Conservation (phyloP, 2,113 vertebrate species). For the Prochilodus magdalenae region DNA sequence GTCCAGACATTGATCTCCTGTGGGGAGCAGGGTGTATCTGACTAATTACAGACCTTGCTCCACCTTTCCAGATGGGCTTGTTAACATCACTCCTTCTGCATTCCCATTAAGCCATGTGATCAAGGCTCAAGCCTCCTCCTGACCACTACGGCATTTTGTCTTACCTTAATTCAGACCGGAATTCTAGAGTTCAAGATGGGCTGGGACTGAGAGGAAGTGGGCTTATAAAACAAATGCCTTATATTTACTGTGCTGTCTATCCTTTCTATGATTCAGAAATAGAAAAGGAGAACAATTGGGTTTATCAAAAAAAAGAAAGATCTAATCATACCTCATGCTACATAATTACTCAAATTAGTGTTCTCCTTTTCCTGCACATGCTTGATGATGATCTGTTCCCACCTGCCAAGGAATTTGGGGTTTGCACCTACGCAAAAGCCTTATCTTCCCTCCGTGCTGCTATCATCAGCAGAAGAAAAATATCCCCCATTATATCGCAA, state of each 20-base stretch:
- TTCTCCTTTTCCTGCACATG: slow-evolving; percentile 39
- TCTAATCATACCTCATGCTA: slow-evolving; percentile 67
- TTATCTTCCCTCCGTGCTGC: not conserved
- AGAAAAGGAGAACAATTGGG: slow-evolving; percentile 56
- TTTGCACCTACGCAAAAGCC: slow-evolving; percentile 24
- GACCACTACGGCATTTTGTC: slow-evolving; percentile 23
- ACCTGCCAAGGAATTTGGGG: slow-evolving; percentile 10
- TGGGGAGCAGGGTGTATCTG: slow-evolving; percentile 18
- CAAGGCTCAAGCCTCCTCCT: not conserved
- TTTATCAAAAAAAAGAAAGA: slow-evolving; percentile 56
- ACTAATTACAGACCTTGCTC: slow-evolving; percentile 45
- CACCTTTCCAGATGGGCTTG: slow-evolving; percentile 50
- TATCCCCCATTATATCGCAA: slow-evolving; percentile 21
- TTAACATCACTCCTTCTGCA: slow-evolving; percentile 38
- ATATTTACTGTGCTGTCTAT: not conserved
- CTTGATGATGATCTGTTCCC: slow-evolving; percentile 34
- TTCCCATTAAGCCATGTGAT: slow-evolving; percentile 42
- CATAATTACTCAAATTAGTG: slow-evolving; percentile 65
- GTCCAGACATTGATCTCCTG: slow-evolving; percentile 54
- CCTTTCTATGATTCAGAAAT: slow-evolving; percentile 26
- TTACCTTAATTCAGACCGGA: slow-evolving; percentile 11
- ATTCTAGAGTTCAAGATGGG: not conserved
- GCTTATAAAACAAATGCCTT: not conserved
- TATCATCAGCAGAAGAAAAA: slow-evolving; percentile 34
- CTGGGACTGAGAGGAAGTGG: not conserved